A percentile compares a stretch with the other conserved stretches of the same genome.
Conservation (phyloP, 35 echinoderm and acorn worm genomes). For the Hemicentrotus pulcherrimus region DNA sequence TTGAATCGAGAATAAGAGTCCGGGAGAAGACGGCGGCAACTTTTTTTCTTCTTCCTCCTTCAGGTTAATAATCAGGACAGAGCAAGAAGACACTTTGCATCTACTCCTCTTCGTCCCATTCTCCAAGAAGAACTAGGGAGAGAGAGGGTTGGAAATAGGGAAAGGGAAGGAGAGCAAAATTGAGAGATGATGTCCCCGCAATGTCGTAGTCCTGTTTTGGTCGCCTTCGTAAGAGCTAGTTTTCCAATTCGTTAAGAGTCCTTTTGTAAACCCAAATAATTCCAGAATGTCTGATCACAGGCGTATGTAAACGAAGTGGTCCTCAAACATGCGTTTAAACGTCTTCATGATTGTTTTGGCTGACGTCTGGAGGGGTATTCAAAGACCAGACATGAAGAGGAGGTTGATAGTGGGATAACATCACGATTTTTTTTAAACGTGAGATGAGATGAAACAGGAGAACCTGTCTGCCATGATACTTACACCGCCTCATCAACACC, state of each 20-base stretch:
- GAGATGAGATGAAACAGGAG: neutral
- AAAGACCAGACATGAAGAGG: neutral
- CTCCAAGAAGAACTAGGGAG: neutral
- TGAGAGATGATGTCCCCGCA: neutral
- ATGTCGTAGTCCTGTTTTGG: neutral
- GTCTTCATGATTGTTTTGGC: neutral
- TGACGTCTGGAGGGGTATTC: neutral
- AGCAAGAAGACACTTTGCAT: neutral
- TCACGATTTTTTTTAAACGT: neutral
- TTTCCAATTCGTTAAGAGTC: neutral
- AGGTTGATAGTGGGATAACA: neutral
- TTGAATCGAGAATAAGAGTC: neutral
- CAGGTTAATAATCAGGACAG: neutral
- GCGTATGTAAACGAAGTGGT: neutral
- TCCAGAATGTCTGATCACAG: neutral
- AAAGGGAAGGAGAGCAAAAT: too few species aligned
- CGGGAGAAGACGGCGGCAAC: neutral
- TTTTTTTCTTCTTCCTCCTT: neutral
- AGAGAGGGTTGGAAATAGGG: neutral
- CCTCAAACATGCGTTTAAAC: neutral
- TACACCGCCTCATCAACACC: neutral
- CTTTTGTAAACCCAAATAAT: conserved; percentile 3
- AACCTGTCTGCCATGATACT: neutral
- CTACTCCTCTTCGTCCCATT: neutral
- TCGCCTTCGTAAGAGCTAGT: neutral